phyloP scores from a whole-genome alignment of 2,113 vertebrate species.

The Illadopsis cleaveri region DNA sequence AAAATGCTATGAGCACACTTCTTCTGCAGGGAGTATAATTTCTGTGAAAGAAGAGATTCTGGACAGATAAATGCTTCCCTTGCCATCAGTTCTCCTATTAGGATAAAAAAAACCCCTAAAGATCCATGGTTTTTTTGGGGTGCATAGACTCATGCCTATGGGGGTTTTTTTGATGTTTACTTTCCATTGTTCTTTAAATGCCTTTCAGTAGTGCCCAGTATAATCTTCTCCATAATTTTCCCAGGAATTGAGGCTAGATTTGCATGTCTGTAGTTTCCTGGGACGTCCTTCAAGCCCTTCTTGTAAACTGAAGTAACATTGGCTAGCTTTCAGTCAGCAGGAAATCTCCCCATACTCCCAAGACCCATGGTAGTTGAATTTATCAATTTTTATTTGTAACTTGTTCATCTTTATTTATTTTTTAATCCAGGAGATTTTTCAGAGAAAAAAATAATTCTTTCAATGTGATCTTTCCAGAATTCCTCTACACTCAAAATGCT shows the following conservation, averaged over 20 bases:
- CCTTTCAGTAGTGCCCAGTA: neutral
- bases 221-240: neutral
- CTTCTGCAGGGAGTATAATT: neutral
- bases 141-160: neutral
- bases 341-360: neutral
- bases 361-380: neutral
- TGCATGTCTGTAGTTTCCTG: neutral
- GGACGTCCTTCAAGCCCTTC: neutral
- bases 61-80: neutral
- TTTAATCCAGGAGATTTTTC: neutral
- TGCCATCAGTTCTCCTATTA: neutral
- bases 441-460: neutral
- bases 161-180: rapidly evolving
- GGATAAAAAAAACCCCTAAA: neutral
- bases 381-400: neutral
- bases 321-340: neutral
- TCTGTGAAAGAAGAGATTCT: neutral
- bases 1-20: neutral
- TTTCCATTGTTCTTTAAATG: neutral
- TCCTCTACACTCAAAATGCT: neutral
- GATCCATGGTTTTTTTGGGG: neutral
- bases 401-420: neutral
- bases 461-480: neutral
- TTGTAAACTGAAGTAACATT: neutral
- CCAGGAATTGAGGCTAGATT: neutral